Base-by-base conservation (phyloP, 1,140 invertebrate species). In the Brachionus rotundiformis region DNA sequence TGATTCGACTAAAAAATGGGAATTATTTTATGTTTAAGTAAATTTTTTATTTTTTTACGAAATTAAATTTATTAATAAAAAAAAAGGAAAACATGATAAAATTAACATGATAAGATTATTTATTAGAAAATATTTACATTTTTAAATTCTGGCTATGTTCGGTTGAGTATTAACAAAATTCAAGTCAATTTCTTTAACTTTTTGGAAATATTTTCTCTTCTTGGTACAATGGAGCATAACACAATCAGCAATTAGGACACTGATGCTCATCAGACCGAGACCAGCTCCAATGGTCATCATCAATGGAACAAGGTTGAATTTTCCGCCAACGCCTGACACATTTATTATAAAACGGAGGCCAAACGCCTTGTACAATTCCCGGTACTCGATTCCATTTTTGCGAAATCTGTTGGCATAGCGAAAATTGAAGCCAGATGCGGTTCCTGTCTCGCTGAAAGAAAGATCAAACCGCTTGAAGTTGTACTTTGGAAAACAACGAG, bases 341-440 rank as follows among this genome's bases (percentile, higher is more conserved):
- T 65, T 77, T 11, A 83, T 73, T 31, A 83, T 71, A 47, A 83
- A 83, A 3, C 65, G 44, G 1, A 83, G 54, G 7, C 83, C 83
- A 29, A 71, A 83, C 13, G 83, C 83, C 47, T 83, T 83, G 73
- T 86, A 85, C 65, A 91, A 82, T 10, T 89, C 90, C 68, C 90
- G 83, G 41, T 85, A 85, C 49, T 88, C 85, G 61, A 85, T 84
- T 29, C 86, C 87, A 84, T 85, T 84, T 0, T 73, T 82, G 25
- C 83, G 82, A 81, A 86, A 88, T 84, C 89, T 88, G 81, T 89
- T 84, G 0, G 89, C 88, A 85, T 89, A 89, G 76, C 68, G 16
- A 83, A 90, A 91, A 85, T 91, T 91, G 85, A 88, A 90, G 54
- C 86, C 90, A 82, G 83, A 84, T 33, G 87, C 85, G 59, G 87